phyloP scores from a whole-genome alignment of 2,797 vertebrate genomes.

The Gallinago solitaria region DNA sequence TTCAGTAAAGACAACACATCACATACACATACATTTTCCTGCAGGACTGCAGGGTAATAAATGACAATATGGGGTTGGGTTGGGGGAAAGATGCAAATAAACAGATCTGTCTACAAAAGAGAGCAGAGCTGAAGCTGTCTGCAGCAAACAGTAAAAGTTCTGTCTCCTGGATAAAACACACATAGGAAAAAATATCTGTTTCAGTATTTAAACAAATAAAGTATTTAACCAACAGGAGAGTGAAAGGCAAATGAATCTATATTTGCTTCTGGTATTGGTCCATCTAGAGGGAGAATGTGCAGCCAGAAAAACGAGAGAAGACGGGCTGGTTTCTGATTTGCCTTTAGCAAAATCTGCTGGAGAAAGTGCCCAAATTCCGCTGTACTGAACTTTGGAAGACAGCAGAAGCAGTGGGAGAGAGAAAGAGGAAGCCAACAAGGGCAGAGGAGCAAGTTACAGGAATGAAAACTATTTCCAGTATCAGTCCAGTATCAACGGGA shows the following conservation, averaged over 20 bases:
- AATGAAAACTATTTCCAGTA: conserved; percentile 24
- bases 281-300: neutral
- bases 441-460: neutral
- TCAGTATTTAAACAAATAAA: neutral
- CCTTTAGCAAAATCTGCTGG: neutral
- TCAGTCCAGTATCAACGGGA: neutral
- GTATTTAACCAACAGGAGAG: neutral
- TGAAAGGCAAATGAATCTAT: neutral
- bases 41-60: neutral
- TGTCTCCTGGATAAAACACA: neutral
- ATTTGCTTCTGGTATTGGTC: conserved; percentile 18
- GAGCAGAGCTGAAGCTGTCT: neutral
- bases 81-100: neutral
- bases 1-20: neutral
- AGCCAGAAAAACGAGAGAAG: conserved; percentile 17
- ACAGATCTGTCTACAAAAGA: neutral
- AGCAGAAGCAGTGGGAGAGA: neutral
- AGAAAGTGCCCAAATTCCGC: neutral
- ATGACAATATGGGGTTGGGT: neutral
- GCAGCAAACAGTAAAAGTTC: neutral
- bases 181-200: neutral
- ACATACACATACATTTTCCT: neutral
- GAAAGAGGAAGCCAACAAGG: neutral
- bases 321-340: neutral
- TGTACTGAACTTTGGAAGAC: neutral